Base-by-base conservation (phyloP, 1,140 invertebrate genomes). In the Ruditapes philippinarum region DNA sequence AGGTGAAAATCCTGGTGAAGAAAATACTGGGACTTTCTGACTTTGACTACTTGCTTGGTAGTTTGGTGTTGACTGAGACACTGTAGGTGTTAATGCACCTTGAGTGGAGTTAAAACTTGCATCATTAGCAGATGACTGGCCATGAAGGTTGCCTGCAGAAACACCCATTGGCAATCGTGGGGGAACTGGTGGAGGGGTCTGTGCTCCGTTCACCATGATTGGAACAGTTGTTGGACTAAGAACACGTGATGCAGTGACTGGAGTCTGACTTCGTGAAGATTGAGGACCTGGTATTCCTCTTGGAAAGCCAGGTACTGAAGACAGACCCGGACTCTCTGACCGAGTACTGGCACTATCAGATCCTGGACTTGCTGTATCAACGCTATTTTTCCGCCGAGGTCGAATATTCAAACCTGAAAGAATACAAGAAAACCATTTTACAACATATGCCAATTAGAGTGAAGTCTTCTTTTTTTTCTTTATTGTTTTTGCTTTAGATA, bases 271-370 rank as follows among this genome's bases (percentile, higher is more conserved):
- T 17, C 68, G 36, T 42, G 40, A 38, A 3, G 45, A 36, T 49
- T 84, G 82, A 7, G 45, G 82, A 14, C 65, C 82, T 19, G 82
- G 82, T 14, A 73, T 84, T 19, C 62, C 82, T 73, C 62, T 36
- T 5, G 45, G 36, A 57, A 49, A 83, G 17, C 57, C n/a, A 38
- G 78, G 70, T 62, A 88, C 31, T 19, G 81, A 84, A 49, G 78
- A 87, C 4, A 93, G 36, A 89, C 97, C 96, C 0, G 98, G 98
- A 96, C 98, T 98, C 93, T 99, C 98, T 0, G 98, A 98, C 36
- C 98, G 96, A 14, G 98, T 98, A 94, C 98, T 98, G 25, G 97
- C 98, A 22, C 98, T 98, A 91, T 98, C 98, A 60, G 98, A 96
- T n/a, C 91, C 89, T 0, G 98, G 98, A 95, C 98, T 98, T 7